These are phyloP conservation scores for Magallana angulata DNA, from an alignment of 1,140 invertebrate species.

Conservation along the genomic window DNA sequence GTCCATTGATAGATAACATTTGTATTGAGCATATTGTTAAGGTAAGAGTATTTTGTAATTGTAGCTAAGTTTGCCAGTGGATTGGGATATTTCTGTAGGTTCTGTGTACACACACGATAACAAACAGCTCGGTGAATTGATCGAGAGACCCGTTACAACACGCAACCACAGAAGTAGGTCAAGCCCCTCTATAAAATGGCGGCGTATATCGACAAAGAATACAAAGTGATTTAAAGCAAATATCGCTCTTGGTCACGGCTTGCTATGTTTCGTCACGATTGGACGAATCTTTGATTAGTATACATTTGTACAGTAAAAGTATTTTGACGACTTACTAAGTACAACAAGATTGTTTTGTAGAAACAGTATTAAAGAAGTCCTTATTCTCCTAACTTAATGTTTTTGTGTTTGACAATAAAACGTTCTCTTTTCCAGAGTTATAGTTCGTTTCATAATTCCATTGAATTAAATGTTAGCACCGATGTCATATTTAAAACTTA, in stretches of 20 bases:
- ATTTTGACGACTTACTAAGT: neutral
- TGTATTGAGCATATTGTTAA: too few relatives aligned
- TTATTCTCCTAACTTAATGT: neutral
- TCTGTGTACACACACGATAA: slow-evolving; percentile 14
- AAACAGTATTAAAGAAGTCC: neutral
- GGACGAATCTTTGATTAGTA: neutral
- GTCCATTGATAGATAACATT: too few relatives aligned
- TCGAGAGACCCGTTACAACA: neutral
- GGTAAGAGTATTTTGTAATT: too few relatives aligned
- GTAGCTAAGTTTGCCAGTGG: too few relatives aligned
- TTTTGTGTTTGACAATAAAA: neutral
- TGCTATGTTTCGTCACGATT: neutral
- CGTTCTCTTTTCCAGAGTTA: slow-evolving; percentile 6
- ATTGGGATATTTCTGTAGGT: neutral
- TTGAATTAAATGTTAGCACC: neutral
- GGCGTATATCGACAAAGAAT: neutral
- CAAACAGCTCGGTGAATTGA: slow-evolving; percentile 20
- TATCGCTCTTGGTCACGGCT: neutral
- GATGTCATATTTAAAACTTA: neutral
- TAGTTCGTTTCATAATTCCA: slow-evolving; percentile 17
- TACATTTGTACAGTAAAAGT: neutral
- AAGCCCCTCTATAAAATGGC: slow-evolving; percentile 27
- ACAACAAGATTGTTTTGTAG: neutral
- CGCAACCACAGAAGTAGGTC: neutral
- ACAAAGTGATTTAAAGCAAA: neutral